Evolutionary conservation across 2,888 invertebrate species (phyloP), one percentile per base, ranked within the genome.

Genomic region (Lysandra coridon): DNA sequence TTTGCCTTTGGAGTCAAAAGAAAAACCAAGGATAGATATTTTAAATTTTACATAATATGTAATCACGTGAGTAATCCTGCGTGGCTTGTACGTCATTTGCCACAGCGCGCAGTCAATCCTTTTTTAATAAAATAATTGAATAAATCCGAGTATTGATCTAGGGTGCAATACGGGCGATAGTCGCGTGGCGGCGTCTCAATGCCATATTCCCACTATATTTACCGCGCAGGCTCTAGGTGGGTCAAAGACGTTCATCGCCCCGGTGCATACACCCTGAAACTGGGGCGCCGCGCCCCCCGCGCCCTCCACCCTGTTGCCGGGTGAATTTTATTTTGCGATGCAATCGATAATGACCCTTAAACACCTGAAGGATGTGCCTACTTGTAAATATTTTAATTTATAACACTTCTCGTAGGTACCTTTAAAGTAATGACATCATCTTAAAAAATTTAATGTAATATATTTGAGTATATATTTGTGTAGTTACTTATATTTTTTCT

Each of bases 241-340:
- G 92, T 92, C 92, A 88, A 91, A 90, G 91, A 89, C 92, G 92
- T 88, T 90, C 90, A 85, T 91, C 92, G 87, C 91, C 90, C 92
- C 88, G 85, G 78, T 90, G 91, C 91, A 91, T 85, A 85, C 85
- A 86, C 86, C 88, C 88, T 87, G 87, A 89, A 94, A 92, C 85
- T 93, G 87, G 94, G 92, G 87, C 93, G 89, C 85, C 83, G 85
- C 84, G 14, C 69, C 14, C 69, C 84, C 83, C 83, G 81, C 86
- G 84, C 87, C 87, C 86, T 80, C 80, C 81, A 80, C 80, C 78
- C 80, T 82, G 81, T 83, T 81, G 80, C 81, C 80, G 80, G 80
- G 79, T 81, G 73, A 78, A 69, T 69, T 69, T 69, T 37, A 69
- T 82, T 80, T 79, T 73, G 79, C 78, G 78, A 69, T 81, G 80